Base-by-base conservation (phyloP, 2,888 invertebrate species). In the Tillus elongatus region DNA sequence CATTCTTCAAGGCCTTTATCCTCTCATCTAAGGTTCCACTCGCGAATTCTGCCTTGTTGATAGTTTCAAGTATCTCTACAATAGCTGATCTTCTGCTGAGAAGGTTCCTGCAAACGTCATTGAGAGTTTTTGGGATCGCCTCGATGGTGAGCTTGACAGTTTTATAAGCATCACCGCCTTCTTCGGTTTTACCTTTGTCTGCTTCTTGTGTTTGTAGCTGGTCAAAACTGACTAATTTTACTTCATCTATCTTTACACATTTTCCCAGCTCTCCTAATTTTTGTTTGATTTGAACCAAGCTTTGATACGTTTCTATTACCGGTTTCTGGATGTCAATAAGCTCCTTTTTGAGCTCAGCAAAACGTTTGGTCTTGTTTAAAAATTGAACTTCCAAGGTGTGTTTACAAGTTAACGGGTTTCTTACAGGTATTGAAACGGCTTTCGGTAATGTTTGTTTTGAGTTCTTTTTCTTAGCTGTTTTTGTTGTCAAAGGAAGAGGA, bases 301-400 rank as follows among this genome's bases (percentile, higher is more conserved):
- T 49, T 34, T 60, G 54, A 39, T 66, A 61, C 15, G 62, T 37
- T 30, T 63, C 61, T 11, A 58, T 31, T 2, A 63, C 46, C 1
- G 61, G 60, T 37, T 57, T 58, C 36, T 63, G 64, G 37, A 58
- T 63, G 3, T 54, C 56, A 2, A 52, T 13, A 4, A 64, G 33
- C 11, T 64, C 63, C 26, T 57, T 57, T 14, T 57, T 58, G 33
- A 63, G 36, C 27, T 44, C 42, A 1, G 53, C 39, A 16, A 61
- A 45, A n/a, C 56, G 50, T 41, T 58, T 60, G 42, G 60, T 62
- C 42, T 62, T 64, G 39, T 53, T 54, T 10, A 56, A 37, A 41
- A 63, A 65, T 41, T 63, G 61, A 12, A 57, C 47, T 44, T 64
- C 64, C 8, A 63, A 39, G 4, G 55, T 54, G 35, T 57, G 55